phyloP scores from a whole-genome alignment of 2,797 vertebrate genomes.

The Argentina silus region DNA sequence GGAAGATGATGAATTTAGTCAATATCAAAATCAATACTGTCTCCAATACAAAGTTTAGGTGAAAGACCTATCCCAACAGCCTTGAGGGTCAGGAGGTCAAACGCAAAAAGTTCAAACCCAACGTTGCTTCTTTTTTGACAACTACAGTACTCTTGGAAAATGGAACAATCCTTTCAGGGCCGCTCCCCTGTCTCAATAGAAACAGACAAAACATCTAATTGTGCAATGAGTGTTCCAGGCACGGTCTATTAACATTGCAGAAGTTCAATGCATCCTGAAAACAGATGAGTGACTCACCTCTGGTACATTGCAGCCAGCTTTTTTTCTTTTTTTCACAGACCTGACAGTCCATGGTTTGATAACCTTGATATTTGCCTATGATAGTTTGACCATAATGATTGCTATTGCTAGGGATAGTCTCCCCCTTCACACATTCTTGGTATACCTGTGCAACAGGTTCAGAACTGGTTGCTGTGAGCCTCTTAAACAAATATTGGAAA shows the following conservation, averaged over 20 bases:
- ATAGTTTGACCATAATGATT: too few relatives aligned
- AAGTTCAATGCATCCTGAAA: neutral
- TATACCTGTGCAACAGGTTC: too few relatives aligned
- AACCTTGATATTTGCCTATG: too few relatives aligned
- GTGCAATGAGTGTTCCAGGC: neutral
- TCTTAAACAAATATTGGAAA: neutral
- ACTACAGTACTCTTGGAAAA: neutral
- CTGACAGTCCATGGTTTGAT: too few relatives aligned
- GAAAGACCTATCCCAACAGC: neutral
- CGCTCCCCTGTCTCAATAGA: neutral
- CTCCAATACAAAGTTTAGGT: neutral
- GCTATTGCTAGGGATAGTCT: too few relatives aligned
- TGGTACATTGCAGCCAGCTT: neutral
- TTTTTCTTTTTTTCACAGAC: too few relatives aligned
- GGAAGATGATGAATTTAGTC: neutral
- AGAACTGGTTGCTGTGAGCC: neutral
- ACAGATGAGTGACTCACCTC: neutral
- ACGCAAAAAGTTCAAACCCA: neutral
- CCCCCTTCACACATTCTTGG: too few relatives aligned
- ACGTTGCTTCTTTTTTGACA: neutral
- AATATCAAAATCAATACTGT: neutral
- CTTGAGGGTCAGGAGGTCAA: neutral
- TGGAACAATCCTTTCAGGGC: neutral
- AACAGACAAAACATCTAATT: neutral
- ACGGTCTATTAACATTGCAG: neutral